Base-by-base conservation (phyloP, 2,888 invertebrate genomes). In the Hipparchia sbordonii region DNA sequence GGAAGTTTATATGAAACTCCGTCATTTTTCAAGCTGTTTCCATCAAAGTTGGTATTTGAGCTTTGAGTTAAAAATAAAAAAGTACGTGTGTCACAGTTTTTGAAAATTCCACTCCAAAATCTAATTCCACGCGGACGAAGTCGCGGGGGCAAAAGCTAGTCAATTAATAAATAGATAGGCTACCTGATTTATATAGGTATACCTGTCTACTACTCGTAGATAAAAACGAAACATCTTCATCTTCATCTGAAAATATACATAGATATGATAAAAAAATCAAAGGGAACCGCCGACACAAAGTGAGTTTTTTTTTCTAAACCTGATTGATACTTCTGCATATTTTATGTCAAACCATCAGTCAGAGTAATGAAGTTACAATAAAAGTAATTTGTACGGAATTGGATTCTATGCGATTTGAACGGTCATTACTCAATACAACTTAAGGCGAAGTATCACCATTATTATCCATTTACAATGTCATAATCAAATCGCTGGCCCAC, bases 401-500 rank as follows among this genome's bases (percentile, higher is more conserved):
- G 79, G 80, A 79, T 86, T 87, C 86, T 82, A 83, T 83, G 82
- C 88, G 82, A 92, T 92, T 92, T 84, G 76, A 79, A 88, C 89
- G 91, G 84, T 80, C 78, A 91, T 92, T 86, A 85, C 79, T 90
- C 87, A 87, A 84, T 85, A 76, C 52, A 54, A 60, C 52, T 72
- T 70, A 69, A 69, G 69, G 69, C 45, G 69, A 71, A 66, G 76
- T 13, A 72, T 39, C 9, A 9, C 7, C n/a, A 23, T 23, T 23
- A 23, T 23, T 23, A 23, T 48, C 8, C 48, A 2, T 23, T 23
- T 57, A 2, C 39, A 1, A 39, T 5, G 2, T 39, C 39, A 1
- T 5, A 4, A 39, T 4, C 39, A 39, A 39, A 39, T 39, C 39
- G 39, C 39, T 39, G 39, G 39, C 1, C 39, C 23, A 23, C 1